Conservation (phyloP, 2,888 invertebrate species). For the Cantharis nigra region DNA sequence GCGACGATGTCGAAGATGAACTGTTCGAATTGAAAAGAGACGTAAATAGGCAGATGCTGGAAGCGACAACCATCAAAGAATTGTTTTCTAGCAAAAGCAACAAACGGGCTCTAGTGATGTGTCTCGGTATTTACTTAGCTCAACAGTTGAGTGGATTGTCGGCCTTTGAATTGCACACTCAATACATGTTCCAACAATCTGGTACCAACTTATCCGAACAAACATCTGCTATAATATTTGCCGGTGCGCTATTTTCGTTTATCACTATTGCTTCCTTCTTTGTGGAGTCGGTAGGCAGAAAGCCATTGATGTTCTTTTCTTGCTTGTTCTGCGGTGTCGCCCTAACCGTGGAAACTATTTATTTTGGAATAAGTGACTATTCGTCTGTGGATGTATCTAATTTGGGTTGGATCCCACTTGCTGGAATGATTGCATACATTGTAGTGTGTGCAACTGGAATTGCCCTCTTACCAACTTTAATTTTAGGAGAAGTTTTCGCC, state of each 20-base stretch:
- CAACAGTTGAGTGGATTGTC: slow-evolving; percentile 46
- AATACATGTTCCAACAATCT: slow-evolving; percentile 47
- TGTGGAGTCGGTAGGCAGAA: slow-evolving; percentile 44
- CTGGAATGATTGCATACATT: slow-evolving; percentile 42
- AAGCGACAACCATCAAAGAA: slow-evolving; percentile 42
- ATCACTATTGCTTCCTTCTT: slow-evolving; percentile 33
- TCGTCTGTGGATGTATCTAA: slow-evolving; percentile 25
- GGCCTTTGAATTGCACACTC: slow-evolving; percentile 43
- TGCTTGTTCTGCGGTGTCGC: slow-evolving; percentile 36
- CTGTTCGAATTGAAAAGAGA: slow-evolving; percentile 37
- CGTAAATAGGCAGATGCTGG: slow-evolving; percentile 45
- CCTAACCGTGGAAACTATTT: slow-evolving; percentile 38
- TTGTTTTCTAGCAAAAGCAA: slow-evolving; percentile 43
- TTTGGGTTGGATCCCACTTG: slow-evolving; percentile 44
- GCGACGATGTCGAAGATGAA: slow-evolving; percentile 42
- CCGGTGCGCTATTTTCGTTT: slow-evolving; percentile 25
- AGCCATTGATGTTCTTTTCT: slow-evolving; percentile 41
- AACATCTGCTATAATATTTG: slow-evolving; percentile 44
- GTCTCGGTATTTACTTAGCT: slow-evolving; percentile 37
- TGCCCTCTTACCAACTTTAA: slow-evolving; percentile 44
- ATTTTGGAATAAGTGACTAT: slow-evolving; percentile 39
- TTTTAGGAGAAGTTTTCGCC: slow-evolving; percentile 45
- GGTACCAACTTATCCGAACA: slow-evolving; percentile 44
- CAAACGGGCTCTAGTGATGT: slow-evolving; percentile 41
- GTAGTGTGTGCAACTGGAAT: slow-evolving; percentile 34